Evolutionary conservation across 1,140 invertebrate species (phyloP).

Genomic region (Papilio polytes): DNA sequence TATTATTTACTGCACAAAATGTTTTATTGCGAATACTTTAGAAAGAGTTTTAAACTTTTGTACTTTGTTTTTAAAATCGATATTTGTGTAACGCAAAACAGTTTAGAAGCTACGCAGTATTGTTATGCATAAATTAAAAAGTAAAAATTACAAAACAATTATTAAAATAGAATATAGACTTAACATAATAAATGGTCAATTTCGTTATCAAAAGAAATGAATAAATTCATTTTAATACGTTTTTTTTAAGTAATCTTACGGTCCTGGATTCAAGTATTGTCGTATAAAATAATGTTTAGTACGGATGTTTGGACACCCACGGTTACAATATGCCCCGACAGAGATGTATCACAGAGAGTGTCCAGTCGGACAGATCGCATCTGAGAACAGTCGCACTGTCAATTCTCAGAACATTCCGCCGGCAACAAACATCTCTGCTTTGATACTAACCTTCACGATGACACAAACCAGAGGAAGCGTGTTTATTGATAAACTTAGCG

Average conservation of each 20-base stretch:
- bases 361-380: not conserved
- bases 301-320: not conserved
- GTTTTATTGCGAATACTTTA: constrained; percentile 27
- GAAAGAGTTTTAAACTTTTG: constrained; percentile 43
- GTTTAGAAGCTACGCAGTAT: not conserved
- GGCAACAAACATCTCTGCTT: not conserved
- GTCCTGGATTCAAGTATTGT: not conserved
- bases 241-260: not conserved
- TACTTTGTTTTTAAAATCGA: constrained; percentile 30
- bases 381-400: not conserved
- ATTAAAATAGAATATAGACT: not conserved
- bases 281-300: not conserved
- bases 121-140: too few species aligned
- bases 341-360: not conserved
- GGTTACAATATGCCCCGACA: not conserved
- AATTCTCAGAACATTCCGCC: not conserved
- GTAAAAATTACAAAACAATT: not conserved
- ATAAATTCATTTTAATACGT: not conserved
- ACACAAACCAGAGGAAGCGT: not conserved
- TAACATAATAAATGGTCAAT: not conserved
- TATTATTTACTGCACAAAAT: constrained; percentile 33
- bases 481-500: not conserved
- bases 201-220: not conserved
- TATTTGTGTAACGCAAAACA: constrained; percentile 32
- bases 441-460: not conserved